Conservation (phyloP, 2,113 vertebrate genomes). For the Ageneiosus marmoratus region DNA sequence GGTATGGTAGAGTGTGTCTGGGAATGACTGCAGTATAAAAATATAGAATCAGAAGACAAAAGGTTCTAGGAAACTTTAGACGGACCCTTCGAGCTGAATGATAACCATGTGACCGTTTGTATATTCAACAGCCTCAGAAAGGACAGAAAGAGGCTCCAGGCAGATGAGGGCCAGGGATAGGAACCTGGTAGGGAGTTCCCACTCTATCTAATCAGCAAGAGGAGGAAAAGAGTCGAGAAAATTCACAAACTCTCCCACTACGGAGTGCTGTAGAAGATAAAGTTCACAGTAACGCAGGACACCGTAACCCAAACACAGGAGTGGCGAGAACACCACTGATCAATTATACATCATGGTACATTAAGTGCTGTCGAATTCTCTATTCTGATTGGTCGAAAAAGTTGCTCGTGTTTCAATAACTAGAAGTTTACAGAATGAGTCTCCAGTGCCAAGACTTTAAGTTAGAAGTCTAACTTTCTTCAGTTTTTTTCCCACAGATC, state of each 20-base stretch:
- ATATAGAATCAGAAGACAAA: not conserved
- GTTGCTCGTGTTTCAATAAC: not conserved
- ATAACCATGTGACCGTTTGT: not conserved
- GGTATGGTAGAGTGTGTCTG: not conserved
- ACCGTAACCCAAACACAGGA: not conserved
- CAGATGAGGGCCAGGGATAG: not conserved
- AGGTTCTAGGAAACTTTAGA: not conserved
- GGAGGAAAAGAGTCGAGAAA: not conserved
- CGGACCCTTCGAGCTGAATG: not conserved
- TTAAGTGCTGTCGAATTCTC: not conserved
- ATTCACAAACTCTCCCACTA: not conserved
- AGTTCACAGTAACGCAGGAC: not conserved
- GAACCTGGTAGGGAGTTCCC: not conserved
- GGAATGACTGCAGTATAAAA: not conserved
- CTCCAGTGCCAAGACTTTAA: not conserved
- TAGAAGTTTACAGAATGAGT: not conserved
- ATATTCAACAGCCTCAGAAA: constrained; percentile 1
- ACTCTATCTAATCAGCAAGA: not conserved
- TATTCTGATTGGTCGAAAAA: not conserved
- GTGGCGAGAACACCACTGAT: not conserved
- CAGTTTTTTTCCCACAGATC: no score
- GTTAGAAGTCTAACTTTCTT: not conserved
- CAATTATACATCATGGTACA: not conserved
- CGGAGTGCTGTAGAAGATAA: constrained; percentile 31
- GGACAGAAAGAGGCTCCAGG: constrained; percentile 1